phyloP scores from a whole-genome alignment of 2,888 invertebrate genomes.

The Lasiommata megera region DNA sequence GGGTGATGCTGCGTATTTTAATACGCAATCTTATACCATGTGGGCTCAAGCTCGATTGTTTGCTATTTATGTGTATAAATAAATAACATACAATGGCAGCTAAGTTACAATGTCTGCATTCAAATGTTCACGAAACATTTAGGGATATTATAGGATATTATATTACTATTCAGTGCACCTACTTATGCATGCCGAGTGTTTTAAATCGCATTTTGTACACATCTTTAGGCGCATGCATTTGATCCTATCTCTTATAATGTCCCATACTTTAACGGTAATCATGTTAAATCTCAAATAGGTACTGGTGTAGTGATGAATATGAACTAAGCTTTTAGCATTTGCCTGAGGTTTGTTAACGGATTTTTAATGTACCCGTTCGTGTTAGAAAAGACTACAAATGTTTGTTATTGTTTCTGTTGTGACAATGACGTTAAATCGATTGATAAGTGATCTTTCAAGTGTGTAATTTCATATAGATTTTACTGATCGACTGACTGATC shows the following conservation, averaged over 20 bases:
- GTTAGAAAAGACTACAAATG: no score
- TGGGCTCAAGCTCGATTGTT: no score
- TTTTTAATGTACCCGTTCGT: no score
- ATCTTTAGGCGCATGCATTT: slow-evolving; percentile 5
- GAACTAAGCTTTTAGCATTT: not conserved
- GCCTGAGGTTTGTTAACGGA: not conserved
- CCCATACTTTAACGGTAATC: slow-evolving; percentile 3
- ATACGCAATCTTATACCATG: no score
- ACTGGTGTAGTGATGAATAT: not conserved
- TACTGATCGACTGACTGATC: no score
- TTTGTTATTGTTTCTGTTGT: no score
- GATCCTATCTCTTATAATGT: slow-evolving; percentile 5
- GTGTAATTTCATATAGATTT: no score
- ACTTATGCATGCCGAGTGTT: slow-evolving; percentile 21
- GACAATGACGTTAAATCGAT: no score
- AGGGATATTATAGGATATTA: not conserved
- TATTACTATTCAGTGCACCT: not conserved
- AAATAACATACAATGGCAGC: not conserved
- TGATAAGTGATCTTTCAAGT: no score
- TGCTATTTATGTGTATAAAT: not conserved
- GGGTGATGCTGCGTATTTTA: no score
- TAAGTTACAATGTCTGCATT: slow-evolving; percentile 1
- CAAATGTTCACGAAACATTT: not conserved
- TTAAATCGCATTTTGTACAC: slow-evolving; percentile 17
- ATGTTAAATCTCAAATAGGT: not conserved